Base-by-base conservation (phyloP, 2,113 vertebrate genomes). In the Ptilorrhoa leucosticta region DNA sequence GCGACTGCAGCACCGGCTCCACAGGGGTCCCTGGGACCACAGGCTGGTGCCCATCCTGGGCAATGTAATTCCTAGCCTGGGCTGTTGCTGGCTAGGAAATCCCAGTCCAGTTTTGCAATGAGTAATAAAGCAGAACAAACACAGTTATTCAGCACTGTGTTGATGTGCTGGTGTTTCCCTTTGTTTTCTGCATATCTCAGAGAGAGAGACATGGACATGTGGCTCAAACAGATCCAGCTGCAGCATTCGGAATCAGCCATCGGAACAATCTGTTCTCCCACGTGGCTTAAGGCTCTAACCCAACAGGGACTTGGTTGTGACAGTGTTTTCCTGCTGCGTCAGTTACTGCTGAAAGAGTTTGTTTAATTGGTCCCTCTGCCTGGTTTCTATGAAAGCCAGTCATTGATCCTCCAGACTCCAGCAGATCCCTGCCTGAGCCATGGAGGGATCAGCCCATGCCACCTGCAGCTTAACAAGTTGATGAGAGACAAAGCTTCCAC, bases 1-100 rank as follows among this genome's bases (percentile, higher is more conserved):
- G 5, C 3, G 2, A 4, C 66, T 66, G 37, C 37, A 56, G 40
- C 15, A 28, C 14, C 0, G 0, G 7, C 50, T 75, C 47, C 56
- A 19, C 13, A 13, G 23, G 23, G 11, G 4, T 75, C 40, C 30
- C 47, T 75, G 51, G 61, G 40, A 75, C 30, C 17, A 10, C 8
- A 22, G 45, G 7, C 42, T 79, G 45, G 17, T 61, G 50, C 40
- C 27, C 0, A 1, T 56, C 51, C 61, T 39, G 42, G n/a, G 10
- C 15, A 35, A n/a, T n/a, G n/a, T n/a, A n/a, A n/a, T n/a, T n/a
- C n/a, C n/a, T n/a, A n/a, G n/a, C n/a, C n/a, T n/a, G n/a, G n/a
- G n/a, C n/a, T n/a, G n/a, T n/a, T 57, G 28, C 61, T 86, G 54
- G 16, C 40, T 28, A 13, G 63, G n/a, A 86, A 90, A 90, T 65